These are phyloP conservation scores for Hestina assimilis DNA, from an alignment of 1,140 invertebrate species.

Conservation along the genomic window DNA sequence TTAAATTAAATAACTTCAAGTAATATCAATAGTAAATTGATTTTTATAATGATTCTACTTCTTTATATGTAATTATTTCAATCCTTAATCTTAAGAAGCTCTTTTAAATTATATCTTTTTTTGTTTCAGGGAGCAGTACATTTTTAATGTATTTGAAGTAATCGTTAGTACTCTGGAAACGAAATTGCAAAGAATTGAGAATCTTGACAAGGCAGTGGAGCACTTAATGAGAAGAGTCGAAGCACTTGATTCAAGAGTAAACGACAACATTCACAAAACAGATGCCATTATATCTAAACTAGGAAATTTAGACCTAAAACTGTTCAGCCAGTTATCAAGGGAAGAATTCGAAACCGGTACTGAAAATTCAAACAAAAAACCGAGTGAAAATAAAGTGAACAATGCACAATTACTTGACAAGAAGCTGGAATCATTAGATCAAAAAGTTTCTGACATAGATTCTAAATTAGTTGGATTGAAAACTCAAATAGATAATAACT, in stretches of 20 bases:
- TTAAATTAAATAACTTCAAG: too few relatives aligned
- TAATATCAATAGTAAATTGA: too few relatives aligned
- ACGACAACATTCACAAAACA: slow-evolving; percentile 90
- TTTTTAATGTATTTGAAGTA: slow-evolving; percentile 92
- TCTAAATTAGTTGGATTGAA: slow-evolving; percentile 87
- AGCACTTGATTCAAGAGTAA: slow-evolving; percentile 86
- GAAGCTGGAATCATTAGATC: slow-evolving; percentile 84
- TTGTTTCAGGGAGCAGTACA: slow-evolving; percentile 90
- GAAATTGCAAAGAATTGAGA: slow-evolving; percentile 91
- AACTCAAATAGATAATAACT: slow-evolving; percentile 89
- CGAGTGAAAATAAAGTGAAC: slow-evolving; percentile 51
- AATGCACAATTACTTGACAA: slow-evolving; percentile 79
- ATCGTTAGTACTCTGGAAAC: slow-evolving; percentile 92
- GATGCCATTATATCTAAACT: slow-evolving; percentile 88
- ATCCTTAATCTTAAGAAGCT: background rate
- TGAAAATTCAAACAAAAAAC: slow-evolving; percentile 50
- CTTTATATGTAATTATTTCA: too few relatives aligned
- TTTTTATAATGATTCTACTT: too few relatives aligned
- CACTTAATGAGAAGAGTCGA: slow-evolving; percentile 90
- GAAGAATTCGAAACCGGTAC: slow-evolving; percentile 52
- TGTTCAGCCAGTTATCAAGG: slow-evolving; percentile 79
- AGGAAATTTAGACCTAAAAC: slow-evolving; percentile 84
- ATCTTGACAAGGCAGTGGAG: slow-evolving; percentile 90
- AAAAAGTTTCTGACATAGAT: slow-evolving; percentile 90
- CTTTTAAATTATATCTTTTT: slow-evolving; percentile 39